Evolutionary conservation across 37 sponge, comb jelly and placozoan species (phyloP).

Genomic region (Agelas oroides): DNA sequence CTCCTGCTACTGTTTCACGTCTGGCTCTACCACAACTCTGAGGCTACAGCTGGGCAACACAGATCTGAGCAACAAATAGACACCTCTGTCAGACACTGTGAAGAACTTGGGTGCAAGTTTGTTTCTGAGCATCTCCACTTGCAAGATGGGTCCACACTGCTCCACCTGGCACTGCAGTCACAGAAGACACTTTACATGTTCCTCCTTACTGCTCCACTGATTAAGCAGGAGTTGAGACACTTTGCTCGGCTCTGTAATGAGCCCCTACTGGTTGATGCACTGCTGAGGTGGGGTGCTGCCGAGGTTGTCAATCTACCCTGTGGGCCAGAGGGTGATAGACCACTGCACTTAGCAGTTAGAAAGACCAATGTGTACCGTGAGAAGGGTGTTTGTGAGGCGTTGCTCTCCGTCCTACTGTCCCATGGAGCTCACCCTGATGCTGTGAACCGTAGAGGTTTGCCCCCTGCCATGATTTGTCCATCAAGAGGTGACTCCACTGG

Average conservation of each 20-base stretch:
- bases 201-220: not conserved
- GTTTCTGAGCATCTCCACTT: not conserved
- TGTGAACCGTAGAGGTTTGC: not conserved
- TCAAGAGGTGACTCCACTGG: not conserved
- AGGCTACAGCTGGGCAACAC: not conserved
- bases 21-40: not conserved
- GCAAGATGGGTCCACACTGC: not conserved
- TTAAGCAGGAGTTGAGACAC: no score
- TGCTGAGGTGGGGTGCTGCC: conserved; percentile 3
- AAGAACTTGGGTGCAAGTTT: not conserved
- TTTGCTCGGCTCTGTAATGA: not conserved
- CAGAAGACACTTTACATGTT: not conserved
- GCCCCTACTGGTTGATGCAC: not conserved
- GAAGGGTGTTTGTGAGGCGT: not conserved
- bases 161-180: not conserved
- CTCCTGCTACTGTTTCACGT: not conserved
- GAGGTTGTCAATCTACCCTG: not conserved
- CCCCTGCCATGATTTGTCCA: not conserved
- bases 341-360: not conserved
- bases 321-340: not conserved
- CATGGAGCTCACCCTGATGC: conserved; percentile 20
- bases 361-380: not conserved
- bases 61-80: not conserved
- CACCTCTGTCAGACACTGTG: not conserved
- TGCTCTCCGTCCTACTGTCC: not conserved